These are phyloP conservation scores for Solenodon paradoxus DNA, from an alignment of 2,113 vertebrate genomes.

Conservation along the genomic window DNA sequence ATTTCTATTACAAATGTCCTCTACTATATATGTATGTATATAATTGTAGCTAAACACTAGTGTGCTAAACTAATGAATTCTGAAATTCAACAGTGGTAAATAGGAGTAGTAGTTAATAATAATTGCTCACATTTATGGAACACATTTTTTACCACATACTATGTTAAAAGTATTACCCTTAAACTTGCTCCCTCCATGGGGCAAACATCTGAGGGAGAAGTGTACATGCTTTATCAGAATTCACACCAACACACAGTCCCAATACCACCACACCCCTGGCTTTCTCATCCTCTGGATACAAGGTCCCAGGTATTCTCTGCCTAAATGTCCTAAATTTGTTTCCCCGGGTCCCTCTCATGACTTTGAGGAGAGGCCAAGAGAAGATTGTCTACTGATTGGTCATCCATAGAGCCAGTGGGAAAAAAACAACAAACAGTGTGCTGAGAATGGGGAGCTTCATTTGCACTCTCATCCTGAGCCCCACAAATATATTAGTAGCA, in stretches of 20 bases:
- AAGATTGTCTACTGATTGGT: not conserved
- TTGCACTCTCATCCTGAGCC: not conserved
- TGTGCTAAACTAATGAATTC: not conserved
- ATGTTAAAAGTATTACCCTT: not conserved
- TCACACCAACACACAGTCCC: not conserved
- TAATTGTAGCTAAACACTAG: not conserved
- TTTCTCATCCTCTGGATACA: not conserved
- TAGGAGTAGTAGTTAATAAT: not conserved
- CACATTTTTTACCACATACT: not conserved
- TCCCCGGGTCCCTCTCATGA: not conserved
- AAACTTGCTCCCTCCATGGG: no score
- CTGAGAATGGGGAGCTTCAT: fast-evolving
- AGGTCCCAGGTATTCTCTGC: not conserved
- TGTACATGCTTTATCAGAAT: not conserved
- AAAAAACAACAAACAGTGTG: not conserved
- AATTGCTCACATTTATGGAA: not conserved
- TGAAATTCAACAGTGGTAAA: not conserved
- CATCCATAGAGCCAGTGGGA: fast-evolving
- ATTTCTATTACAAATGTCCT: not conserved
- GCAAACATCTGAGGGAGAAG: not conserved
- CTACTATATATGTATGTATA: not conserved
- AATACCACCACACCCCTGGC: not conserved
- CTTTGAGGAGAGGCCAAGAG: not conserved
- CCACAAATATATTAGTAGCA: not conserved
- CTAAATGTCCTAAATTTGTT: no score